Evolutionary conservation across 2,113 vertebrate species (phyloP).

Genomic region (Odocoileus hemionus): DNA sequence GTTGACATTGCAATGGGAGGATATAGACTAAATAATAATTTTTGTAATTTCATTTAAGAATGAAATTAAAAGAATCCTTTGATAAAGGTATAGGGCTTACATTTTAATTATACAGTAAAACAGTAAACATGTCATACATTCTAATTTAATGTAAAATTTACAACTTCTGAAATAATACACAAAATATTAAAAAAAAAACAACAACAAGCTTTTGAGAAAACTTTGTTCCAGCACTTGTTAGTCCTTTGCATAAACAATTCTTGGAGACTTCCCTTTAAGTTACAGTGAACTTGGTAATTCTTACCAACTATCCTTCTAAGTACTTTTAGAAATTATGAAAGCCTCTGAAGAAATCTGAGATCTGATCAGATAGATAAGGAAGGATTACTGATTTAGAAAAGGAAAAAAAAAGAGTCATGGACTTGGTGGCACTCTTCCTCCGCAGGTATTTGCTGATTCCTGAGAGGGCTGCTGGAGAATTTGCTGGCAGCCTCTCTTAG

Average conservation of each 20-base stretch:
- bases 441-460: neutral
- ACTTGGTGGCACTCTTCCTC: neutral
- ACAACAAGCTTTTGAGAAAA: neutral
- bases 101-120: neutral
- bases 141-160: neutral
- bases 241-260: neutral
- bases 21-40: neutral
- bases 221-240: neutral
- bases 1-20: neutral
- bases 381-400: neutral
- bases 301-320: neutral
- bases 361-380: neutral
- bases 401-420: neutral
- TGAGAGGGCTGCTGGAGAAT: neutral
- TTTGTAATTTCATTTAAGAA: neutral
- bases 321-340: neutral
- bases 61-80: neutral
- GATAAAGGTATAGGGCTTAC: neutral
- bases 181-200: conserved; percentile 3
- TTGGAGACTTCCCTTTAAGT: neutral
- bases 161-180: neutral
- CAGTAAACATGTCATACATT: neutral
- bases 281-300: neutral
- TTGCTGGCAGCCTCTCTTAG: neutral
- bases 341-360: neutral